These are phyloP conservation scores for Drosophila borealis DNA, from an alignment of 2,888 invertebrate species.

Conservation along the genomic window DNA sequence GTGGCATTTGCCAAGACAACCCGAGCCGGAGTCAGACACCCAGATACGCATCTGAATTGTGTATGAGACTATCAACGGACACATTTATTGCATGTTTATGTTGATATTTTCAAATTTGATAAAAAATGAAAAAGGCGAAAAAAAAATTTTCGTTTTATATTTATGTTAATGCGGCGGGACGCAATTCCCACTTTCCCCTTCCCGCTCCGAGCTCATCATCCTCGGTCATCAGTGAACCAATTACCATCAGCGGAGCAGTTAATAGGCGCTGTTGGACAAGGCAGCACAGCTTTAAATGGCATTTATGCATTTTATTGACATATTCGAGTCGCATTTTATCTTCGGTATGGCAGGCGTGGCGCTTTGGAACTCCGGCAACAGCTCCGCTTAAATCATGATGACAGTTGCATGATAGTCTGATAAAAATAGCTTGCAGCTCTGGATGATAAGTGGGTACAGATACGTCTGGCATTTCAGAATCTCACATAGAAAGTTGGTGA, in stretches of 20 bases:
- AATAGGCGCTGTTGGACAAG: slow-evolving; percentile 42
- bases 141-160: slow-evolving; percentile 61
- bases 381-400: slow-evolving; percentile 46
- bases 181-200: neutral
- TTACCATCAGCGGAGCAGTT: slow-evolving; percentile 71
- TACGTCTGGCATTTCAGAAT: slow-evolving; percentile 11
- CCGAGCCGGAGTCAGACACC: slow-evolving; percentile 31
- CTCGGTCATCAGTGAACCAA: slow-evolving; percentile 58
- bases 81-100: slow-evolving; percentile 83
- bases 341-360: slow-evolving; percentile 45
- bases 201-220: slow-evolving; percentile 42
- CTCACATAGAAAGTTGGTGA: slow-evolving; percentile 25
- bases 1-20: slow-evolving; percentile 50
- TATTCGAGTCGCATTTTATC: slow-evolving; percentile 65
- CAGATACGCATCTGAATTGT: slow-evolving; percentile 78
- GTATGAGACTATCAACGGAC: slow-evolving; percentile 79
- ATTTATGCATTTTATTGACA: slow-evolving; percentile 76
- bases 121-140: slow-evolving; percentile 49
- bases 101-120: slow-evolving; percentile 80
- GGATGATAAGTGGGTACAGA: slow-evolving; percentile 50
- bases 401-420: slow-evolving; percentile 36
- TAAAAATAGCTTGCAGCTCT: slow-evolving; percentile 20
- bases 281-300: slow-evolving; percentile 54
- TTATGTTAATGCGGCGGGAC: slow-evolving; percentile 64
- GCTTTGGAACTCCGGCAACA: slow-evolving; percentile 21